phyloP scores from a whole-genome alignment of 2,797 vertebrate species.

The Oreochromis grahami region DNA sequence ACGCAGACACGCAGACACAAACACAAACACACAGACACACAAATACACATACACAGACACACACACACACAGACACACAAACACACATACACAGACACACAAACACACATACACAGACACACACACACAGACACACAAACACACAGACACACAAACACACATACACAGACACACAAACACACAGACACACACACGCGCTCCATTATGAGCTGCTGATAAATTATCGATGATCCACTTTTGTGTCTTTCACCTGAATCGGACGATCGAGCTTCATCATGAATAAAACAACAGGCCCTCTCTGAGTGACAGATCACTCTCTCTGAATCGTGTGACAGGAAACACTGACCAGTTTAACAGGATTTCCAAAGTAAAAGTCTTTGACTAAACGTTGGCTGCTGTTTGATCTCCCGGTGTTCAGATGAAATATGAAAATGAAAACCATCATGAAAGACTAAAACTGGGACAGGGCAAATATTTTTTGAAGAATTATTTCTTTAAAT shows the following conservation, averaged over 20 bases:
- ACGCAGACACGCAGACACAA: too few relatives aligned
- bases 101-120: background rate
- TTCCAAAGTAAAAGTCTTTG: background rate
- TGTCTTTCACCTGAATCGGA: constrained; percentile 19
- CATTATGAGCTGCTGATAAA: constrained; percentile 23
- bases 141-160: fast-evolving
- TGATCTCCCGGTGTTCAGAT: background rate
- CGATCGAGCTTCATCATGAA: constrained; percentile 25
- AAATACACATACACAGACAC: background rate
- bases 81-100: too few relatives aligned
- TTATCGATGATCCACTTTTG: constrained; percentile 20
- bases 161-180: fast-evolving
- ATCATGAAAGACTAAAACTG: too few relatives aligned
- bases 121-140: too few relatives aligned
- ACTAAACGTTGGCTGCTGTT: background rate
- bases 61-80: too few relatives aligned
- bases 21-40: too few relatives aligned
- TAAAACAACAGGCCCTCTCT: constrained; percentile 6
- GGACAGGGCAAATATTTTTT: too few relatives aligned
- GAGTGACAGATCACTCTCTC: background rate
- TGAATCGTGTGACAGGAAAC: constrained; percentile 8
- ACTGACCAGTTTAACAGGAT: background rate
- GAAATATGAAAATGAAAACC: background rate
- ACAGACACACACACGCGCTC: background rate
- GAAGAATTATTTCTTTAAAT: background rate